These are phyloP conservation scores for Paedocypris micromegethes DNA, from an alignment of 2,797 vertebrate genomes.

Conservation along the genomic window DNA sequence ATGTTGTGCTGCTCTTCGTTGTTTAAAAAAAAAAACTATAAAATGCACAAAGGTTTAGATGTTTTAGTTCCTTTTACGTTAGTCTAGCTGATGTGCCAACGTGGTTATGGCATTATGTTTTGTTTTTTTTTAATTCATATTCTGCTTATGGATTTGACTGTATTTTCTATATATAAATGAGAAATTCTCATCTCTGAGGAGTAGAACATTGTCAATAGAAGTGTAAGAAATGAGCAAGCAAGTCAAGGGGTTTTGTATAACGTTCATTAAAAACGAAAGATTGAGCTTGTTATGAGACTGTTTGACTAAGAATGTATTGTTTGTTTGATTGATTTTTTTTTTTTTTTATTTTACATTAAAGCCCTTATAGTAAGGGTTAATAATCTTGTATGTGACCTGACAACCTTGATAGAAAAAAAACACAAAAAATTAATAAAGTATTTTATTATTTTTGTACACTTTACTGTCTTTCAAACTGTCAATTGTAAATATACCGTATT, in stretches of 20 bases:
- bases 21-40: slow-evolving; percentile 21
- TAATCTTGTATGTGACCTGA: slow-evolving; percentile 41
- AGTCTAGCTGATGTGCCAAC: no score
- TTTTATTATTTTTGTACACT: slow-evolving; percentile 51
- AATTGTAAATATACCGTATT: no score
- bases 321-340: slow-evolving; percentile 22
- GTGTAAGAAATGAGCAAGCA: slow-evolving; percentile 11
- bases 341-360: slow-evolving; percentile 24
- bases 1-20: slow-evolving; percentile 34
- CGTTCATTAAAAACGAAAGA: slow-evolving; percentile 27
- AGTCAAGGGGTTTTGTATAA: slow-evolving; percentile 28
- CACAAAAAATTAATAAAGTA: slow-evolving; percentile 48
- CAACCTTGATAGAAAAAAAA: slow-evolving; percentile 38
- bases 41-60: slow-evolving; percentile 36
- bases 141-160: slow-evolving; percentile 24
- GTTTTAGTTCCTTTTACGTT: slow-evolving; percentile 4
- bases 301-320: slow-evolving; percentile 43
- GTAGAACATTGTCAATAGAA: slow-evolving; percentile 30
- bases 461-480: slow-evolving; percentile 8
- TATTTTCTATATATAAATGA: slow-evolving; percentile 32
- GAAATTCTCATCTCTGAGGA: slow-evolving; percentile 34
- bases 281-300: slow-evolving; percentile 33
- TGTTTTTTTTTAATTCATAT: slow-evolving; percentile 10
- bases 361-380: slow-evolving; percentile 51
- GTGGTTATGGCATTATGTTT: no score